Evolutionary conservation across 92 coral and sea anemone species (phyloP), one percentile per base, ranked within the genome.

Genomic region (Montipora capitata): DNA sequence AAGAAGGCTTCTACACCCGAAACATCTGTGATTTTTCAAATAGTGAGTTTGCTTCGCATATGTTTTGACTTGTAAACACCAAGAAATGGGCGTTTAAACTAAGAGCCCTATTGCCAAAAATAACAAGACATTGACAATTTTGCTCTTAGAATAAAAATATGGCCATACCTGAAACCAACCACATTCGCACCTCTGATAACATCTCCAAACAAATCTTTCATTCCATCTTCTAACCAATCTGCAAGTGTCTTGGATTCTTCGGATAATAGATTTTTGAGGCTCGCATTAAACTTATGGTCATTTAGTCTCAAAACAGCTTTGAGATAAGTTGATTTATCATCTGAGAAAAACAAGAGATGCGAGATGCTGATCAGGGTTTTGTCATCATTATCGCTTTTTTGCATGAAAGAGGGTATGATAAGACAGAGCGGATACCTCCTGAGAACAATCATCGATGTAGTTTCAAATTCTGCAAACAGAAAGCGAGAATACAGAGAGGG

Each of bases 261-360:
- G 41, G 96, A 80, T 15, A 82, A 63, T 0, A 81, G 93, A 73
- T 89, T 65, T 7, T 69, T 82, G 38, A 93, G 82, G 2, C 88
- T 74, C 4, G 74, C 67, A 16, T 62, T 85, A 65, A 51, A 85
- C 7, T 12, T 35, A n/a, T 13, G 10, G 8, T 72, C 52, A 0
- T 43, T 81, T 7, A 93, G 86, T 49, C 89, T 91, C 38, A 93
- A 39, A 8, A 72, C 87, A 6, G 87, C 72, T 43, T 84, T 74
- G 62, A 84, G 56, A 44, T 62, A 84, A 5, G 65, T 39, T 7
- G 68, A 48, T 39, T 84, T 27, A n/a, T 71, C 87, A 20, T 54
- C 78, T 71, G 79, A n/a, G 18, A 48, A 74, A 5, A 8, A 48
- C 12, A 10, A 74, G 45, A 41, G 17, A 13, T 3, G 61, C n/a